Evolutionary conservation across 2,888 invertebrate genomes (phyloP).

Genomic region (Scrobipalpa atriplicella): DNA sequence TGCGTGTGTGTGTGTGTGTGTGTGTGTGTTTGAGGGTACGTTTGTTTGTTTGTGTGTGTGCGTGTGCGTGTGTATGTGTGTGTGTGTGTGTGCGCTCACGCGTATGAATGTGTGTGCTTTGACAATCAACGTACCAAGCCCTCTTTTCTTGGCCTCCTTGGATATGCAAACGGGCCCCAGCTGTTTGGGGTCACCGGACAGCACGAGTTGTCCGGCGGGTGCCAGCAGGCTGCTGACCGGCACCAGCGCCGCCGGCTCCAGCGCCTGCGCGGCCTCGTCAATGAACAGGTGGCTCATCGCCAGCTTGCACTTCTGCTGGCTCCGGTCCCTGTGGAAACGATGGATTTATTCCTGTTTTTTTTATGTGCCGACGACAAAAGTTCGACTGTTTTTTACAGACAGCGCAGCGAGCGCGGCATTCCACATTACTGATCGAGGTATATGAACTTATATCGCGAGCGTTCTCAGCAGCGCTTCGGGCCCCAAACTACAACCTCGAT

Average conservation of each 20-base stretch:
- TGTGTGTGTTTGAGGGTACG: too few relatives aligned
- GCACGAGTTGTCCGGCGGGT: conserved; percentile 81
- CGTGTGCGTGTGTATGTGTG: neutral
- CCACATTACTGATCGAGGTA: too few relatives aligned
- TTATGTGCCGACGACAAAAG: too few relatives aligned
- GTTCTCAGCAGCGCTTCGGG: too few relatives aligned
- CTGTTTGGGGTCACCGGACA: conserved; percentile 93
- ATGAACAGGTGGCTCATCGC: conserved; percentile 92
- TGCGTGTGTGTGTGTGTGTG: too few relatives aligned
- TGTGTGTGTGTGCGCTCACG: neutral
- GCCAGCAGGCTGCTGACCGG: conserved; percentile 84
- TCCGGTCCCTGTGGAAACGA: neutral
- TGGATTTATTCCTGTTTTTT: neutral
- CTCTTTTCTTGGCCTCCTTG: conserved; percentile 81
- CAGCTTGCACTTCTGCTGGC: conserved; percentile 35
- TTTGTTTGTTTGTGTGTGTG: too few relatives aligned
- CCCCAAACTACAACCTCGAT: too few relatives aligned
- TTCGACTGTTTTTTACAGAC: neutral
- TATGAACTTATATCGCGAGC: too few relatives aligned
- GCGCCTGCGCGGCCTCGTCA: conserved; percentile 96
- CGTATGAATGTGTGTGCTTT: neutral
- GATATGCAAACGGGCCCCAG: conserved; percentile 91
- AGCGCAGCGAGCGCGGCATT: too few relatives aligned
- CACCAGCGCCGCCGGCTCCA: conserved; percentile 86
- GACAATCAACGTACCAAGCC: conserved; percentile 83